Conservation (phyloP, 2,888 invertebrate genomes). For the Ptilodon capucinus region DNA sequence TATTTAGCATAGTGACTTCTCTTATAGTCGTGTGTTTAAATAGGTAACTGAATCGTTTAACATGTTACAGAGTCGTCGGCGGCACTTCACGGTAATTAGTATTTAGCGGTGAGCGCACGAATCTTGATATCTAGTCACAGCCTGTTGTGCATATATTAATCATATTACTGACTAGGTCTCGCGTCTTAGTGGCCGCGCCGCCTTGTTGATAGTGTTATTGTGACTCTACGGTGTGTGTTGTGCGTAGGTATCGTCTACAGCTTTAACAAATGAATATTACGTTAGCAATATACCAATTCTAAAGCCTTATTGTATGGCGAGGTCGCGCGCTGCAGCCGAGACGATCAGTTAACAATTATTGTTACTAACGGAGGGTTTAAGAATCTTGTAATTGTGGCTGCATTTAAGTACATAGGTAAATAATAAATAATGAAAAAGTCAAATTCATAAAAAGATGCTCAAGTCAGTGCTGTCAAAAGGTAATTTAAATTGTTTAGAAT, state of each 20-base stretch:
- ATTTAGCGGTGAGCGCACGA: slow-evolving; percentile 44
- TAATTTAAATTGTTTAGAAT: no score
- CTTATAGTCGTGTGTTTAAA: slow-evolving; percentile 42
- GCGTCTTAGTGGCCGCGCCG: slow-evolving; percentile 14
- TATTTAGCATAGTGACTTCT: slow-evolving; percentile 37
- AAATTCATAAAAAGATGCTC: no score
- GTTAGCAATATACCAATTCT: slow-evolving; percentile 50
- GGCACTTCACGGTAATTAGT: slow-evolving; percentile 32
- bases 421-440: no score
- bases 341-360: background rate
- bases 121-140: slow-evolving; percentile 70
- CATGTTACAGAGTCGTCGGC: slow-evolving; percentile 37
- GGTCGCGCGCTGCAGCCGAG: slow-evolving; percentile 3
- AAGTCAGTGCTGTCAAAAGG: no score
- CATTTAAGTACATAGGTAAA: no score
- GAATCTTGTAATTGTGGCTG: background rate
- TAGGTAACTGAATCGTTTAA: slow-evolving; percentile 32
- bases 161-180: slow-evolving; percentile 28
- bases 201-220: slow-evolving; percentile 36
- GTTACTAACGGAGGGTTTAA: background rate
- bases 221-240: slow-evolving; percentile 27
- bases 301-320: slow-evolving; percentile 40
- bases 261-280: slow-evolving; percentile 48
- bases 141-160: slow-evolving; percentile 56
- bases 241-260: slow-evolving; percentile 46